Percentiles rank a stretch among this genome's conserved stretches.
Conservation (phyloP, 2,888 invertebrate genomes). For the Cephalotes varians region DNA sequence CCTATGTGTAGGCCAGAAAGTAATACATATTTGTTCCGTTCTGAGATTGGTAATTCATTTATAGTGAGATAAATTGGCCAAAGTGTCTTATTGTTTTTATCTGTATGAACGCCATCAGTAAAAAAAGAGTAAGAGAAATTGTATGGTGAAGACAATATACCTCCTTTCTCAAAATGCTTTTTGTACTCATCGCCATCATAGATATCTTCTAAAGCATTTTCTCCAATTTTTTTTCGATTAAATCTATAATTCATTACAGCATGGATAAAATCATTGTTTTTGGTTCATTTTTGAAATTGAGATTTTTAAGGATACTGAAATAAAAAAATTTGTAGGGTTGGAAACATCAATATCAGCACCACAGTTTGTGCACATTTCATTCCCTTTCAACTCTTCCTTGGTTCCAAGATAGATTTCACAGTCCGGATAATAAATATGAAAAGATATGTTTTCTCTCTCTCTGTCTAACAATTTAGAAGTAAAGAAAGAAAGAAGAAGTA, state of each 20-base stretch:
- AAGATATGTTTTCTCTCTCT: conserved; percentile 27
- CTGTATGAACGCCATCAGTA: conserved; percentile 11
- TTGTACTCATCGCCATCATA: conserved; percentile 16
- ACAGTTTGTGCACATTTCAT: conserved; percentile 1
- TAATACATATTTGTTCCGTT: conserved; percentile 22
- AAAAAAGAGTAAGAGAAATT: conserved; percentile 36
- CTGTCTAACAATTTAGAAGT: neutral
- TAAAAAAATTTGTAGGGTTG: conserved; percentile 7
- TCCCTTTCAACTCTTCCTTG: neutral
- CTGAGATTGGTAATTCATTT: conserved; percentile 31
- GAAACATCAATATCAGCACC: conserved; percentile 21
- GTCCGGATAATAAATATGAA: conserved; percentile 34
- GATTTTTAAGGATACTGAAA: conserved; percentile 20
- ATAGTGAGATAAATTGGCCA: conserved; percentile 37
- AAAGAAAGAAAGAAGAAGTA: no score
- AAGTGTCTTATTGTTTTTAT: conserved; percentile 19
- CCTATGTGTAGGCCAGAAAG: conserved; percentile 14
- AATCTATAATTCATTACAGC: conserved; percentile 24
- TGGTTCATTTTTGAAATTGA: conserved; percentile 9
- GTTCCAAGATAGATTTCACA: conserved; percentile 20
- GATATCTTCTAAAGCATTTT: conserved; percentile 16
- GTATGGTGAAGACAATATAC: conserved; percentile 13
- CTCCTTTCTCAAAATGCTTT: conserved; percentile 11
- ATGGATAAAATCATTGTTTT: neutral
- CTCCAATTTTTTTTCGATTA: conserved; percentile 13